Conservation (phyloP, 2,888 invertebrate genomes). For the Tinea semifulvella region DNA sequence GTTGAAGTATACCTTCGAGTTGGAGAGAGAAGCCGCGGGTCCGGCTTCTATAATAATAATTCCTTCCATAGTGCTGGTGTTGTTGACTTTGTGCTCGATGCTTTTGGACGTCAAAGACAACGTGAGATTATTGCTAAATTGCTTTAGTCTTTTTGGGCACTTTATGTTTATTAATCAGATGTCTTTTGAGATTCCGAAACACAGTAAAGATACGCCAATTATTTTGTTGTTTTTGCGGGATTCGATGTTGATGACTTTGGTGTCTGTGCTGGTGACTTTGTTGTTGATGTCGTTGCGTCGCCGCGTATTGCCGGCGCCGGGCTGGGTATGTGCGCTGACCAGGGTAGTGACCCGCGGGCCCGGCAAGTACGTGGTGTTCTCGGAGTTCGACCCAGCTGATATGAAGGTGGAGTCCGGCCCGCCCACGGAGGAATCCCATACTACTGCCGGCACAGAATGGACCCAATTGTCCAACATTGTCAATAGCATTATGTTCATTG, state of each 20-base stretch:
- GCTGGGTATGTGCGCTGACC: slow-evolving; percentile 39
- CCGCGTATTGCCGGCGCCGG: slow-evolving; percentile 34
- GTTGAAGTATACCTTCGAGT: slow-evolving; percentile 60
- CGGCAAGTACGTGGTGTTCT: slow-evolving; percentile 49
- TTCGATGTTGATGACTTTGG: slow-evolving; percentile 48
- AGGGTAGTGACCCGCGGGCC: slow-evolving; percentile 40
- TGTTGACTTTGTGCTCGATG: slow-evolving; percentile 65
- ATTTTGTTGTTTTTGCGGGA: slow-evolving; percentile 54
- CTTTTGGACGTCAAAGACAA: slow-evolving; percentile 65
- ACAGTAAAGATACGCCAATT: slow-evolving; percentile 67
- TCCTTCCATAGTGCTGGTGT: slow-evolving; percentile 62
- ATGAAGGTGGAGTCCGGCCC: slow-evolving; percentile 26
- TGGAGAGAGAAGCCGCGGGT: slow-evolving; percentile 67
- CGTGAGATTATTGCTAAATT: slow-evolving; percentile 63
- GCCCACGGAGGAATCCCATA: slow-evolving; percentile 23
- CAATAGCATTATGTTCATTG: slow-evolving; percentile 41
- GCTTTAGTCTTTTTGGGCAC: slow-evolving; percentile 70
- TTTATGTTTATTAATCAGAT: slow-evolving; percentile 67
- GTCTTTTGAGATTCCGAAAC: slow-evolving; percentile 67
- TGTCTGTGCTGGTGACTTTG: slow-evolving; percentile 42
- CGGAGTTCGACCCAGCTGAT: slow-evolving; percentile 48
- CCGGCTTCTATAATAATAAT: slow-evolving; percentile 65
- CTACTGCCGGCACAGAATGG: slow-evolving; percentile 38
- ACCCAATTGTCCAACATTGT: slow-evolving; percentile 45
- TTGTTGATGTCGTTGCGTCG: slow-evolving; percentile 37